Percentiles rank a stretch among this genome's conserved stretches.
Conservation (phyloP, 2,113 vertebrate genomes). For the Mustela nigripes region DNA sequence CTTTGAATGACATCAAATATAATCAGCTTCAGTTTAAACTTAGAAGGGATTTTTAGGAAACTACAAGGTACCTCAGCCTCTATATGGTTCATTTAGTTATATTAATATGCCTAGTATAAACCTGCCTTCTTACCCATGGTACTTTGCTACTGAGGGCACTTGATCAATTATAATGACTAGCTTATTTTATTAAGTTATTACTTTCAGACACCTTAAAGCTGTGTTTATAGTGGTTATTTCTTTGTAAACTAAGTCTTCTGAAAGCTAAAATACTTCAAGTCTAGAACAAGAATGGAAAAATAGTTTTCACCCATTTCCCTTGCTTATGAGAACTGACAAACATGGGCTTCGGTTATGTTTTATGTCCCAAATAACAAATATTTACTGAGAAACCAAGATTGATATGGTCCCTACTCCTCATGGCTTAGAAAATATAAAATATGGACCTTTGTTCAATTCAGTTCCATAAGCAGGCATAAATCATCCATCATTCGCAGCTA, state of each 20-base stretch:
- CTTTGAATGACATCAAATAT: slow-evolving; percentile 50
- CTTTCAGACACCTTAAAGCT: slow-evolving; percentile 41
- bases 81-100: slow-evolving; percentile 13
- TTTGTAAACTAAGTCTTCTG: slow-evolving; percentile 8
- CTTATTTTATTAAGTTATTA: slow-evolving; percentile 54
- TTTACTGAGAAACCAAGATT: slow-evolving; percentile 64
- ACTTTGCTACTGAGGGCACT: slow-evolving; percentile 37
- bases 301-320: background rate
- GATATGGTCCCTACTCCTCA: background rate
- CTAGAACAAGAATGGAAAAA: background rate
- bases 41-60: slow-evolving; percentile 29
- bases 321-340: slow-evolving; percentile 31
- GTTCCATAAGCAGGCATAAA: background rate
- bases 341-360: background rate
- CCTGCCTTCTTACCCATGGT: background rate
- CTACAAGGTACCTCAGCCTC: background rate
- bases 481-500: background rate
- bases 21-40: slow-evolving; percentile 43
- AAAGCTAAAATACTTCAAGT: background rate
- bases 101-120: background rate
- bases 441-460: background rate
- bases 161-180: slow-evolving; percentile 46
- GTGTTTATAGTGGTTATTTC: background rate
- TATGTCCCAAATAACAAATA: slow-evolving; percentile 57
- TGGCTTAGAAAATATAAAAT: slow-evolving; percentile 54